A percentile compares a stretch with the other conserved stretches of the same genome.
phyloP scores from a whole-genome alignment of 2,113 vertebrate genomes.

The Xiphophorus couchianus region DNA sequence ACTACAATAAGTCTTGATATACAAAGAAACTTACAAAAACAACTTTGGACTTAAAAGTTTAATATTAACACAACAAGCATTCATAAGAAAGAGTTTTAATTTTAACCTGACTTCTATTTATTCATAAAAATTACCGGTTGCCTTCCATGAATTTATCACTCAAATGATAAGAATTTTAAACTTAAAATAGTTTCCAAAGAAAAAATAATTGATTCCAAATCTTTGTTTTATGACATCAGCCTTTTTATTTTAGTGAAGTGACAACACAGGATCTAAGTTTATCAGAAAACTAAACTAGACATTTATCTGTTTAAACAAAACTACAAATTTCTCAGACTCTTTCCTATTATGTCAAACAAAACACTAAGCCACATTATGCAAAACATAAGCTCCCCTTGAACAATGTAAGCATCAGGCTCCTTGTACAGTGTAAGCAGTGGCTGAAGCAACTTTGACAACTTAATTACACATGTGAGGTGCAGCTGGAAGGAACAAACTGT shows the following conservation, averaged over 20 bases:
- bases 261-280: conserved; percentile 21
- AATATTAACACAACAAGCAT: conserved; percentile 22
- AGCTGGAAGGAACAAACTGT: conserved; percentile 58
- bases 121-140: no score
- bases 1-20: conserved; percentile 44
- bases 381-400: conserved; percentile 52
- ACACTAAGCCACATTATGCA: conserved; percentile 43
- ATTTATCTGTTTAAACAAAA: conserved; percentile 26
- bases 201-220: background rate
- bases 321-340: background rate
- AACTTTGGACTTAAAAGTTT: background rate
- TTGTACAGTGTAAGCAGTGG: conserved; percentile 43
- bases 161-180: no score
- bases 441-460: conserved; percentile 64
- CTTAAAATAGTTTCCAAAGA: no score
- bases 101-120: background rate
- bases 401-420: conserved; percentile 44
- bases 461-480: conserved; percentile 69
- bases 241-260: conserved; percentile 8
- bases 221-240: background rate
- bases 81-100: background rate
- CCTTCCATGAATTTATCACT: no score
- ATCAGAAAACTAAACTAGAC: conserved; percentile 7
- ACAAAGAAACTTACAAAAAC: conserved; percentile 9
- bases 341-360: conserved; percentile 33